Evolutionary conservation across 2,797 vertebrate species (phyloP).

Genomic region (Danio kyathit): DNA sequence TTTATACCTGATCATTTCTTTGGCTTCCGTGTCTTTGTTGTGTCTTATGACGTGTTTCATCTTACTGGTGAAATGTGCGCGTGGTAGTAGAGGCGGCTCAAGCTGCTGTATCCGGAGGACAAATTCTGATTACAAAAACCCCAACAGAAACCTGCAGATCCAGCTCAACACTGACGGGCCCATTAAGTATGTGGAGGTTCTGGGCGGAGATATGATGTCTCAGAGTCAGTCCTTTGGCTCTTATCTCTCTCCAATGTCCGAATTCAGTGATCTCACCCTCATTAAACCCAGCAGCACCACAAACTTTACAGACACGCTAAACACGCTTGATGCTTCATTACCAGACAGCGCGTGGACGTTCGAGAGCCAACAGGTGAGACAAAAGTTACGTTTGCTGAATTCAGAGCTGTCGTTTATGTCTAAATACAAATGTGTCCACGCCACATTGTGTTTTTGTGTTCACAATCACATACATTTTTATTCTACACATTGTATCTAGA

Average conservation of each 20-base stretch:
- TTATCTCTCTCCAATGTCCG: slow-evolving; percentile 63
- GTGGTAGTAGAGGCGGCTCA: slow-evolving; percentile 50
- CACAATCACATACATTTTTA: too few relatives aligned
- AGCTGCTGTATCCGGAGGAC: slow-evolving; percentile 59
- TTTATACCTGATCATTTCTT: slow-evolving; percentile 60
- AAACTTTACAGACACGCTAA: slow-evolving; percentile 62
- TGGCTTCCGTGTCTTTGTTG: slow-evolving; percentile 54
- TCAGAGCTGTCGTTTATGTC: not conserved
- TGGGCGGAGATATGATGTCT: slow-evolving; percentile 68
- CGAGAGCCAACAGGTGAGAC: slow-evolving; percentile 58
- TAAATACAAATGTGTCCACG: not conserved
- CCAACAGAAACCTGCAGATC: slow-evolving; percentile 67
- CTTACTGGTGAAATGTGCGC: slow-evolving; percentile 55
- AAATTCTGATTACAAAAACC: slow-evolving; percentile 59
- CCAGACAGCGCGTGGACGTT: slow-evolving; percentile 64
- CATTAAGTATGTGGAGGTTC: slow-evolving; percentile 69
- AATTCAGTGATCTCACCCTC: slow-evolving; percentile 64
- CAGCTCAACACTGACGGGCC: slow-evolving; percentile 68
- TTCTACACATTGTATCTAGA: too few relatives aligned
- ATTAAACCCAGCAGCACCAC: slow-evolving; percentile 62
- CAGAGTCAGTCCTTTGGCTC: slow-evolving; percentile 67
- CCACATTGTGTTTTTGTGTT: not conserved
- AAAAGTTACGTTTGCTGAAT: not conserved
- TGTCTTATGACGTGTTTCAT: slow-evolving; percentile 58
- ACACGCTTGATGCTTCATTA: slow-evolving; percentile 57